Conservation (phyloP, 2,113 vertebrate species). For the Ariopsis seemanni region DNA sequence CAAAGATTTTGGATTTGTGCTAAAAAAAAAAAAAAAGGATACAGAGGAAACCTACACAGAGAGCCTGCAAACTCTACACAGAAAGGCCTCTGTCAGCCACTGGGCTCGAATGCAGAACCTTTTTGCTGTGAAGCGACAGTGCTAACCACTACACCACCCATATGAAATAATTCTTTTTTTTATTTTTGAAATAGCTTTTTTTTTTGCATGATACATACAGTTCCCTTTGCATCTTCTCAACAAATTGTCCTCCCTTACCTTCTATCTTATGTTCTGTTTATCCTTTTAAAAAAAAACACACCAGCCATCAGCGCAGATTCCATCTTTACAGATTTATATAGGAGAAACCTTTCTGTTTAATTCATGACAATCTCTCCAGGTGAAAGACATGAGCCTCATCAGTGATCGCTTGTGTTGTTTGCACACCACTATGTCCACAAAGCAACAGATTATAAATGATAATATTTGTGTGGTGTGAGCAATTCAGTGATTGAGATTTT, state of each 20-base stretch:
- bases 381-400: not conserved
- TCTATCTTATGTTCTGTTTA: not conserved
- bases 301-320: not conserved
- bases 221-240: not conserved
- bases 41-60: too few species aligned
- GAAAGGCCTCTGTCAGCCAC: too few species aligned
- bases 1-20: too few species aligned
- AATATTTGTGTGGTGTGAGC: not conserved
- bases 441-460: not conserved
- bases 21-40: too few species aligned
- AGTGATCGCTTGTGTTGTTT: not conserved
- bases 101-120: too few species aligned
- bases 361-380: not conserved
- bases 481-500: not conserved
- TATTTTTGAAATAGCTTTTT: not conserved
- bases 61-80: too few species aligned
- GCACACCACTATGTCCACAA: not conserved
- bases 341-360: not conserved
- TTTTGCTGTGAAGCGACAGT: too few species aligned
- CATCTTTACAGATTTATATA: not conserved
- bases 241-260: too few species aligned
- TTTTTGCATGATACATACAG: not conserved
- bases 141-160: too few species aligned
- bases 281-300: not conserved
- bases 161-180: too few species aligned